Evolutionary conservation across 2,113 vertebrate genomes (phyloP), one percentile per base, ranked within the genome.

Genomic region (Chascanopsetta lugubris): DNA sequence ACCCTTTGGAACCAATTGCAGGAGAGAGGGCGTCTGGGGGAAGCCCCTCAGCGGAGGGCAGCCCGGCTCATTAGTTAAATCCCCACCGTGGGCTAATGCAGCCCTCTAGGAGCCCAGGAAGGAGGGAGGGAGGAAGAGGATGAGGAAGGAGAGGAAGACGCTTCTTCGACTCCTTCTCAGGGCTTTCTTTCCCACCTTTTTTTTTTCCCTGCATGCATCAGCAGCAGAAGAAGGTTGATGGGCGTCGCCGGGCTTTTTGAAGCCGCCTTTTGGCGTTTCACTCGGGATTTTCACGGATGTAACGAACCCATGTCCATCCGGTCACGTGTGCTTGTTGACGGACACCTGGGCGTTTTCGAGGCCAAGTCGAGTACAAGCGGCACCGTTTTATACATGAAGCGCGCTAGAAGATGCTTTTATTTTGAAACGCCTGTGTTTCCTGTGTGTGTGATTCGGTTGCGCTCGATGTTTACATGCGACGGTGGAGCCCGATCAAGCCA

Each of bases 1-100:
- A 92, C 90, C 92, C 92, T 84, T 90, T 92, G 91, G 92, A 93
- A 92, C 91, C 92, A 93, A 93, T 93, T 93, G 91, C 86, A 87
- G 91, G 88, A 91, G 92, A 92, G 90, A 85, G 84, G 88, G 86
- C 89, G 89, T 93, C 90, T 91, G 90, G 90, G 88, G 90, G n/a
- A n/a, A 92, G 79, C 85, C 85, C 89, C 89, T 91, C 88, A 81
- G 89, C 82, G 89, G 91, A 92, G 89, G 85, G 82, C 66, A 85
- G 89, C 86, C 86, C 90, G 91, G 90, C 92, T 93, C 92, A 93
- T 93, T 93, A 93, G 91, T 89, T 91, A 91, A 92, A 91, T 92
- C 91, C 91, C 92, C 86, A 90, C 88, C 80, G 87, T 91, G 90
- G 89, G 87, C 82, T 91, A 90, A 88, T 89, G 73, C 86, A 87